A percentile compares a stretch with the other conserved stretches of the same genome.
phyloP scores from a whole-genome alignment of 2,797 vertebrate genomes.

The Pipistrellus pipistrellus region DNA sequence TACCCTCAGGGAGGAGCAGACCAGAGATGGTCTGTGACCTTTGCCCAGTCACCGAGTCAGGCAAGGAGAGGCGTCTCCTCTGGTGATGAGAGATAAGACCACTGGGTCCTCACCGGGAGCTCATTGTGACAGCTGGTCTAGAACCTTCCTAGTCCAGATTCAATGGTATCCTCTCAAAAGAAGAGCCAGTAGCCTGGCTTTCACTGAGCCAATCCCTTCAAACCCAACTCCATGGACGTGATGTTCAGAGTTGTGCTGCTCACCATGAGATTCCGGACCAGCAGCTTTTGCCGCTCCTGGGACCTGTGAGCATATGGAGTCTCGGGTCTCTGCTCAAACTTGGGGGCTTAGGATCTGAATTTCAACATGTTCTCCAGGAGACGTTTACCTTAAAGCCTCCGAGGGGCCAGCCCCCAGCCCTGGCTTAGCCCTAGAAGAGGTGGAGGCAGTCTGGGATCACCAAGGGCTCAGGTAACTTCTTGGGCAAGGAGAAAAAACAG shows the following conservation, averaged over 20 bases:
- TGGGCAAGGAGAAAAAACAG: neutral
- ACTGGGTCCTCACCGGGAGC: neutral
- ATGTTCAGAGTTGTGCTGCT: fast-evolving
- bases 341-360: neutral
- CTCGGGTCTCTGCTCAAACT: neutral
- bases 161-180: neutral
- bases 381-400: neutral
- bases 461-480: neutral
- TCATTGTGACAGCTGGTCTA: neutral
- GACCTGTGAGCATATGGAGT: neutral
- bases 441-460: neutral
- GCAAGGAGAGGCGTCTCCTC: neutral
- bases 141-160: neutral
- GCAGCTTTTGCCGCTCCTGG: fast-evolving
- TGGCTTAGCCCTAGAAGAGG: neutral
- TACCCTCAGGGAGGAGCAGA: neutral
- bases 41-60: neutral
- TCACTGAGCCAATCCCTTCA: neutral
- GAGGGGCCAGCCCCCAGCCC: neutral
- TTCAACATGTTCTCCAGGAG: neutral
- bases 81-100: neutral
- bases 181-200: neutral
- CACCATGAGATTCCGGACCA: fast-evolving
- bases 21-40: neutral
- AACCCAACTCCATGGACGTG: neutral